Percentiles rank a stretch among this genome's conserved stretches.
phyloP scores from a whole-genome alignment of 2,888 invertebrate species.

The Geophilus truncorum region DNA sequence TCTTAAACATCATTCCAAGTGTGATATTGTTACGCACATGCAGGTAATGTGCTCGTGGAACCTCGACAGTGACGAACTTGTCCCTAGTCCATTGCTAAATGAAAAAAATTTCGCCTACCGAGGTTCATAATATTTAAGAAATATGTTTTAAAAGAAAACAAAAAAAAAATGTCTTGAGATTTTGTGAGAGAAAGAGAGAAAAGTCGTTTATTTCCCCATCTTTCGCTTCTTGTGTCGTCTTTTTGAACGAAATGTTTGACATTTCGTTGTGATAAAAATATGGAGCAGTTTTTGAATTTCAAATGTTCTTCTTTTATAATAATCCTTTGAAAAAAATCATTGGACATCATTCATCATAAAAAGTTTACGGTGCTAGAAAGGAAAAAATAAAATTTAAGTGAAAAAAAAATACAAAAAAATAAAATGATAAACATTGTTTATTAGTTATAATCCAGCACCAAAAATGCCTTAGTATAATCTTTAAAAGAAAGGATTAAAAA shows the following conservation, averaged over 20 bases:
- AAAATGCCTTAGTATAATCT: conserved; percentile 34
- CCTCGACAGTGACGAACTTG: conserved; percentile 17
- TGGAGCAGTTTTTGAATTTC: conserved; percentile 27
- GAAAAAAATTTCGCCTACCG: conserved; percentile 18
- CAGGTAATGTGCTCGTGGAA: conserved; percentile 29
- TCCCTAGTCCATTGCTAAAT: conserved; percentile 21
- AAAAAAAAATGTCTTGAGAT: conserved; percentile 16
- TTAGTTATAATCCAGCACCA: conserved; percentile 33
- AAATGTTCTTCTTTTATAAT: conserved; percentile 18
- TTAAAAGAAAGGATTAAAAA: conserved; percentile 1
- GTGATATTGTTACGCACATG: conserved; percentile 29
- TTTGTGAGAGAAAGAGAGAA: not conserved
- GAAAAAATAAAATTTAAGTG: not conserved
- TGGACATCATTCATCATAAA: conserved; percentile 19
- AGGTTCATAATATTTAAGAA: conserved; percentile 21
- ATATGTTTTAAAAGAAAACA: not conserved
- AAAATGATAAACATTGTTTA: conserved; percentile 15
- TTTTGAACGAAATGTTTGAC: conserved; percentile 15
- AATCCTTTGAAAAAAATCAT: conserved; percentile 14
- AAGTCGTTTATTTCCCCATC: conserved; percentile 4
- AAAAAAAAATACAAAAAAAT: not conserved
- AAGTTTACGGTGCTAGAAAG: conserved; percentile 32
- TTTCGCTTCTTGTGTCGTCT: conserved; percentile 21
- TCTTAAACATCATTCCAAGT: conserved; percentile 27
- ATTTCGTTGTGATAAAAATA: conserved; percentile 25